Base-by-base conservation (phyloP, 2,888 invertebrate genomes). In the Megamerina dolium region DNA sequence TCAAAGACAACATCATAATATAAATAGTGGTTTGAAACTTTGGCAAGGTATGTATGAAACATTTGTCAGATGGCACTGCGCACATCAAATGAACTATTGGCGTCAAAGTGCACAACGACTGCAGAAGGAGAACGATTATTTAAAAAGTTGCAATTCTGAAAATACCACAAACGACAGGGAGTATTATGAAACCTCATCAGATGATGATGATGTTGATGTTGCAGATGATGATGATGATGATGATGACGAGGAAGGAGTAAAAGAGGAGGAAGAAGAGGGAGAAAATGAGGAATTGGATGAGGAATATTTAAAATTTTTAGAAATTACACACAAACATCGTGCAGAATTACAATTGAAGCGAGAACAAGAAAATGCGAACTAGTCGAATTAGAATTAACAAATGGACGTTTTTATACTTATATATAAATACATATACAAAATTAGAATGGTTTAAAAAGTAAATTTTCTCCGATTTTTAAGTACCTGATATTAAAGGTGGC, bases 251-350 rank as follows among this genome's bases (percentile, higher is more conserved):
- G 29, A 19, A 33, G 27, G n/a, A 34, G 13, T n/a, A 13, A 19
- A 17, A 4, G 17, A 6, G n/a, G 16, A 30, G 20, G 23, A 12
- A 14, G 31, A 31, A 16, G 13, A 31, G 9, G 16, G 14, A 31
- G 43, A 43, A 29, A 8, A 6, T 3, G 10, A 5, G 12, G n/a
- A 35, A 8, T 18, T 35, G n/a, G 35, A 35, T 35, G 20, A 19
- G 8, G 35, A n/a, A 12, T 43, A 43, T 13, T 4, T 43, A 20
- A 33, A 37, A 33, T 43, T 43, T 21, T 26, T 37, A 12, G 5
- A 31, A 10, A 33, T 43, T 4, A 43, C 43, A 21, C 37, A 32
- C 9, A 37, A 43, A 34, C 43, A 43, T 33, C 37, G 43, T 5
- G 43, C 31, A 10, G 38, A 43, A 13, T 32, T 43, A 12, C 21